Base-by-base conservation (phyloP, 1,140 invertebrate species). In the Drosophila dunni region DNA sequence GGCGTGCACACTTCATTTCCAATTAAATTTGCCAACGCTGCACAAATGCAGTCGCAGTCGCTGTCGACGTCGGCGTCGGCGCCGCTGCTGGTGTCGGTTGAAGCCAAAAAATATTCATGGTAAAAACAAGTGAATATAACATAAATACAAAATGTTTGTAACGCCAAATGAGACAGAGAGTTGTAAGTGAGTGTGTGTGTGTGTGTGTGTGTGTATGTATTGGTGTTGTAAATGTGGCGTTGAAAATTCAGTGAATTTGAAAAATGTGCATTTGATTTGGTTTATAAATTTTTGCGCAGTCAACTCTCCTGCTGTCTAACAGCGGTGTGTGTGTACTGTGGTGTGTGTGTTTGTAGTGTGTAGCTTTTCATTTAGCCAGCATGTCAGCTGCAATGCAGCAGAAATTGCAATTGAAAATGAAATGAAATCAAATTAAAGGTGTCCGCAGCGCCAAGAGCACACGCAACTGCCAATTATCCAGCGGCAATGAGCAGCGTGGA, bases 181-280 rank as follows among this genome's bases (percentile, higher is more conserved):
- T 29, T 57, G 20, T 40, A 33, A 54, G 57, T 54, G 33, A 38
- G 13, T 17, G 34, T 54, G 13, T 54, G 51, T 46, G 8, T 17
- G 8, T 46, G 15, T 7, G 4, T 6, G 6, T 46, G 13, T 46
- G 13, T 17, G 44, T 46, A n/a, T 20, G 44, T 20, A 1, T 54
- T 13, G 13, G 10, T 42, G 48, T 50, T 78, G 63, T 63, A 83
- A 83, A 79, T 79, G 79, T 51, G 10, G 58, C 79, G 44, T 63
- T 77, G 83, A 56, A 86, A 86, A 86, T 88, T 86, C 83, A 86
- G 74, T 86, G 83, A 86, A 83, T 86, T 86, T 86, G 83, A 86
- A 88, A 86, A 86, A 86, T 86, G 83, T 88, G 66, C 83, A 83
- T 86, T 86, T 86, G 83, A 86, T 86, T 86, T 86, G 79, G 72